These are phyloP conservation scores for Rhodeus uyekii DNA, from an alignment of 2,797 vertebrate genomes.

Conservation along the genomic window DNA sequence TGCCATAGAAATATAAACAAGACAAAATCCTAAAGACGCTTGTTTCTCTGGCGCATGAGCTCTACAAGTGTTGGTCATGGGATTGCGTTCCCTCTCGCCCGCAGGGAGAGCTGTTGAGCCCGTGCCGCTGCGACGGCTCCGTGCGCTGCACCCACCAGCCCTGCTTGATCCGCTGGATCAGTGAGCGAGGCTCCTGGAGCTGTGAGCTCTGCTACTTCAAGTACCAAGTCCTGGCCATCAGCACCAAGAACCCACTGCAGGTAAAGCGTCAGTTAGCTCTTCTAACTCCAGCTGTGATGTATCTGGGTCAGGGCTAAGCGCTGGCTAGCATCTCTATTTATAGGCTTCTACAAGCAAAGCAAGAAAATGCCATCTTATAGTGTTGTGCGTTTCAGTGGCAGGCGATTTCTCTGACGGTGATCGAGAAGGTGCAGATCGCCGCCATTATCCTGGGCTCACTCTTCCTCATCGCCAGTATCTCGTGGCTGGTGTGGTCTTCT, in stretches of 20 bases:
- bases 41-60: background rate
- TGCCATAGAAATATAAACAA: background rate
- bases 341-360: background rate
- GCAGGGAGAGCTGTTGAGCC: slow-evolving; percentile 80
- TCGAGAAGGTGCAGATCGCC: slow-evolving; percentile 94
- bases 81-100: slow-evolving; percentile 23
- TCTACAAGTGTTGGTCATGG: background rate
- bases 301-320: slow-evolving; percentile 22
- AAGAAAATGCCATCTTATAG: background rate
- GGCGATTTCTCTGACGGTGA: slow-evolving; percentile 93
- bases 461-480: slow-evolving; percentile 95
- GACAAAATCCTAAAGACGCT: background rate
- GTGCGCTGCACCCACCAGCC: slow-evolving; percentile 85
- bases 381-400: slow-evolving; percentile 81
- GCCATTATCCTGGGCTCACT: slow-evolving; percentile 92
- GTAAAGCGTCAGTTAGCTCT: slow-evolving; percentile 59
- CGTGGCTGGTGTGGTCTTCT: slow-evolving; percentile 95
- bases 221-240: slow-evolving; percentile 85
- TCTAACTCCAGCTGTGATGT: background rate
- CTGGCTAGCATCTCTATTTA: background rate
- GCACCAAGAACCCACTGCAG: slow-evolving; percentile 86
- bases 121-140: slow-evolving; percentile 81
- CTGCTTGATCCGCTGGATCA: slow-evolving; percentile 86
- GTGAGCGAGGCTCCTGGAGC: slow-evolving; percentile 85
- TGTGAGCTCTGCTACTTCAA: slow-evolving; percentile 87